Conservation (phyloP, 2,113 vertebrate genomes). For the Syngnathus typhle region DNA sequence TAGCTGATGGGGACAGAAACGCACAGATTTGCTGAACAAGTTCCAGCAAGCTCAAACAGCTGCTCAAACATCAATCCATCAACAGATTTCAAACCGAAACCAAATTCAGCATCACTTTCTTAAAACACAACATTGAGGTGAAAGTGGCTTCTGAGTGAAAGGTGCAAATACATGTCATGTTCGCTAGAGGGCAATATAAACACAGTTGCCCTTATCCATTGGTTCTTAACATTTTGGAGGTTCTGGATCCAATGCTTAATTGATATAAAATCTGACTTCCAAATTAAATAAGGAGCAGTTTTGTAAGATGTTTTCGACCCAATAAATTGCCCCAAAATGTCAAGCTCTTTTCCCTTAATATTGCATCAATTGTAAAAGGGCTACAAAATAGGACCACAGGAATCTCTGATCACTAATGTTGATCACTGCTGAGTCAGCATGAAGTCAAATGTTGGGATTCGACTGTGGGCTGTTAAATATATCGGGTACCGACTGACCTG, state of each 20-base stretch:
- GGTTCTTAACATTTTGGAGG: not conserved
- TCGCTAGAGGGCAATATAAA: conserved; percentile 33
- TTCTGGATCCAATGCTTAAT: not conserved
- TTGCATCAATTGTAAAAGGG: conserved; percentile 1
- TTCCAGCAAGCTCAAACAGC: conserved; percentile 21
- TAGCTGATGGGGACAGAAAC: conserved; percentile 75
- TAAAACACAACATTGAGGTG: not conserved
- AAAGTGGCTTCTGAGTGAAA: not conserved
- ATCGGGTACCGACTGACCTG: conserved; percentile 82
- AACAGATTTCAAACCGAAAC: conserved; percentile 4
- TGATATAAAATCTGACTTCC: too few species aligned
- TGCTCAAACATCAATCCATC: conserved; percentile 34
- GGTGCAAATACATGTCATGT: not conserved
- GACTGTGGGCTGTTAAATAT: conserved; percentile 19
- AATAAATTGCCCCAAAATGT: too few species aligned
- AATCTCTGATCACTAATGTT: not conserved
- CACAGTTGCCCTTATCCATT: not conserved
- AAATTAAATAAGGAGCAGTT: too few species aligned
- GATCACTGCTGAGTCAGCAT: conserved; percentile 3
- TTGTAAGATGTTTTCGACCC: too few species aligned
- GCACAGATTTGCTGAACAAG: conserved; percentile 28
- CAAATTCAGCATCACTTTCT: not conserved
- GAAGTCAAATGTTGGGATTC: not conserved
- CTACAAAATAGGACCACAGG: not conserved
- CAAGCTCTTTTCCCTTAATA: not conserved